Conservation (phyloP, 1,140 invertebrate genomes). For the Teleogryllus occipitalis region DNA sequence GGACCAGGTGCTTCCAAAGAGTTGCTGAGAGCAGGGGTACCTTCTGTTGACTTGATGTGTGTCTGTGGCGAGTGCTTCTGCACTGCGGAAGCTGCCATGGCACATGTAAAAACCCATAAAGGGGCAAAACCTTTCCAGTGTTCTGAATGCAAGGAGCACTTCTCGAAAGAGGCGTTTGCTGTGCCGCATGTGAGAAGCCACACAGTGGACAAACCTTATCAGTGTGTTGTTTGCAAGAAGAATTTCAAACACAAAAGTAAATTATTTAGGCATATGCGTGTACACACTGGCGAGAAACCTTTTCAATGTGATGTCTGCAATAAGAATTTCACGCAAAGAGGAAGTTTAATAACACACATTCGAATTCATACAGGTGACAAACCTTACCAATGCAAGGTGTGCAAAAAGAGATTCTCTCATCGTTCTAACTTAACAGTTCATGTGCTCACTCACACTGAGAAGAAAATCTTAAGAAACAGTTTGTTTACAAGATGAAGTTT, state of each 20-base stretch:
- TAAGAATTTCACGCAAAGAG: background rate
- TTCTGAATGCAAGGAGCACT: no score
- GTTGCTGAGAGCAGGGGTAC: no score
- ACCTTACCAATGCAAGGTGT: background rate
- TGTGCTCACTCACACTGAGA: background rate
- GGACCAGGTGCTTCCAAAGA: no score
- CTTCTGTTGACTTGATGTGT: no score
- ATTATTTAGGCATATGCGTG: background rate
- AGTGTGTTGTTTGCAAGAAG: conserved; percentile 6
- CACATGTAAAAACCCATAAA: no score
- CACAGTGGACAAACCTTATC: background rate
- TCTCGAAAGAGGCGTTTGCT: no score
- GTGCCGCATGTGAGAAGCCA: no score
- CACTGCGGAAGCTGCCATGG: no score
- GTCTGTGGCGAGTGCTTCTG: no score
- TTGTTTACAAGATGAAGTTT: no score
- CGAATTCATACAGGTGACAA: conserved; percentile 9
- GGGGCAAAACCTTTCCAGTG: no score
- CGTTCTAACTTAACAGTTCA: background rate
- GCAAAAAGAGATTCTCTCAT: background rate
- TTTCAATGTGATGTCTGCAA: background rate
- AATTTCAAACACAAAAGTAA: background rate
- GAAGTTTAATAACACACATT: background rate
- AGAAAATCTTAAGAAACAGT: background rate
- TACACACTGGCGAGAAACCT: conserved; percentile 7